Evolutionary conservation across 2,797 vertebrate species (phyloP), one percentile per base, ranked within the genome.

Genomic region (Cichlasoma orientale): DNA sequence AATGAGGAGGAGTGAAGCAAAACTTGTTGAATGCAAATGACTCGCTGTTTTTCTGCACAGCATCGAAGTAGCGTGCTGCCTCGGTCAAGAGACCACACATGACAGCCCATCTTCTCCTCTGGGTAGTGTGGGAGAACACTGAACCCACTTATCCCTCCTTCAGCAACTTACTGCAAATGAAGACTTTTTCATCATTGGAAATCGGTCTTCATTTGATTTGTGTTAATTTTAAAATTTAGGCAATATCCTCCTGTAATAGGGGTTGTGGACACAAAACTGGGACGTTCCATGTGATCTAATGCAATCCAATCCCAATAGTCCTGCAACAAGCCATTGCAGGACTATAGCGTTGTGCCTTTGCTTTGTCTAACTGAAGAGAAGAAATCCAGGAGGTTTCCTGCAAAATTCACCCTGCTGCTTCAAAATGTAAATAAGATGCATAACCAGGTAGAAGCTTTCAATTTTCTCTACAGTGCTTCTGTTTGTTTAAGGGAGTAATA

Each of bases 21-120:
- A 88, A 90, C 90, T 83, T 87, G 86, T 87, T 89, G 90, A 92
- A 91, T 92, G 83, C 88, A 89, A 92, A 92, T 83, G 80, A 73
- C 54, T 83, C 21, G 21, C 83, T 90, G 82, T 87, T 92, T 88
- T 76, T 68, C 77, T 76, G 83, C 56, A 25, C 38, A 73, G 74
- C 78, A 14, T 54, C 3, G 23, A 21, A 59, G 78, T 73, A 74
- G 66, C 23, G 36, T 13, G 6, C 61, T 36, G 75, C 58, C 21
- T 61, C 4, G 66, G 79, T 87, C 85, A 85, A 68, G 63, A 83
- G 75, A 88, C 41, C 72, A 59, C 59, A 63, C 70, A 83, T 82
- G 79, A 70, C 70, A 71, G 68, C 76, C 74, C 68, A 58, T 83
- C 58, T 72, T 72, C 33, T 80, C 41, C 19, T 69, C 25, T 5